Percentiles rank a stretch among this genome's conserved stretches.
Conservation (phyloP, 2,113 vertebrate genomes). For the Anguilla japonica region DNA sequence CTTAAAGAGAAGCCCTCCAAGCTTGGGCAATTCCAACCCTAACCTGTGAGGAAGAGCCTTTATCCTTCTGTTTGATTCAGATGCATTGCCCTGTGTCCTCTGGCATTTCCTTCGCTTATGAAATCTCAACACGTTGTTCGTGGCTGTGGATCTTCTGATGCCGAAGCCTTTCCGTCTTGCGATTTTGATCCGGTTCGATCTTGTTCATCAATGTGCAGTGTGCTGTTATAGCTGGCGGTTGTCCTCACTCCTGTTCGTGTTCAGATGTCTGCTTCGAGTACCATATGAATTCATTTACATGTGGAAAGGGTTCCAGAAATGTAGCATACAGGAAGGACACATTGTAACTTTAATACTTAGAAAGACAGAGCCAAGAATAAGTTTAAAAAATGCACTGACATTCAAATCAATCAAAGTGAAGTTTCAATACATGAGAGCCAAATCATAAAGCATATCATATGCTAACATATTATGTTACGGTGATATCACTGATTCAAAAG, state of each 20-base stretch:
- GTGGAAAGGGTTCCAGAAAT: neutral
- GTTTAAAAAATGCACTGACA: neutral
- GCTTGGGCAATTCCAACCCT: slow-evolving; percentile 16
- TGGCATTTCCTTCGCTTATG: neutral
- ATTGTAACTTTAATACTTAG: neutral
- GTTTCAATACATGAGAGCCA: neutral
- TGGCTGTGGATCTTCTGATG: neutral
- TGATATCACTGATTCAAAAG: neutral
- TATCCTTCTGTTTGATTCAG: neutral
- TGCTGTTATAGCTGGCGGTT: neutral
- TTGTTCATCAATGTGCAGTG: neutral
- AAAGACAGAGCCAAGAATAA: neutral
- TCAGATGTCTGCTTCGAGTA: neutral
- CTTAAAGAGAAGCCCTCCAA: slow-evolving; percentile 4
- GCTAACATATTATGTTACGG: slow-evolving; percentile 3
- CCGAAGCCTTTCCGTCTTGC: neutral
- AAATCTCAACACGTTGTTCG: slow-evolving; percentile 1
- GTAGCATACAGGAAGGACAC: neutral
- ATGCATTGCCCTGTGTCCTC: neutral
- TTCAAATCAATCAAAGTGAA: slow-evolving; percentile 3
- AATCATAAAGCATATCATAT: neutral
- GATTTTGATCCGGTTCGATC: neutral
- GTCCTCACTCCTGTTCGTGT: neutral
- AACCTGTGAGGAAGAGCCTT: neutral
- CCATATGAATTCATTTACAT: neutral